Base-by-base conservation (phyloP, 1,140 invertebrate species). In the Drosophila ananassae region DNA sequence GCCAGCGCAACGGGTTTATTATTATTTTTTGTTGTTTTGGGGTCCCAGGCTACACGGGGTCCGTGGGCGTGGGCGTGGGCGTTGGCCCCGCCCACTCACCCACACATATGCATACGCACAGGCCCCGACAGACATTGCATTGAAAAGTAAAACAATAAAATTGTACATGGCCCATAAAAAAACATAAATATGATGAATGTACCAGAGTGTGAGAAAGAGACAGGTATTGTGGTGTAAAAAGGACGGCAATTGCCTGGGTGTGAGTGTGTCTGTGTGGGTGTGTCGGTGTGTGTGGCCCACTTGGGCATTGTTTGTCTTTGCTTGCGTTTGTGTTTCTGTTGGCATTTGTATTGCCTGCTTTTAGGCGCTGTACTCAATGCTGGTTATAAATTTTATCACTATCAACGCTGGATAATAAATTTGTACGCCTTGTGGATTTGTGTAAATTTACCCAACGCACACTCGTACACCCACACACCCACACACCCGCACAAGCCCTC, bases 301-400 rank as follows among this genome's bases (percentile, higher is more conserved):
- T 75, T 72, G 82, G 74, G 82, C 55, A 82, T 85, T 85, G 77
- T 85, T 74, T 78, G 57, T 63, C 59, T 73, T 67, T 21, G 22
- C 50, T 9, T 13, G 12, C n/a, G n/a, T 32, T 4, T 17, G 6
- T 17, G 25, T 58, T 46, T 56, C 30, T 47, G 66, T 62, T 53
- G 48, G 59, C 48, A 25, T 73, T 72, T 59, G 61, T 69, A 64
- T 57, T 77, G 80, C 21, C 60, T 66, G 51, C 77, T 87, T 77
- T 85, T 77, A 63, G 81, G 77, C 73, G 52, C 46, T 46, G 61
- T 52, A 39, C 77, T 60, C 69, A 71, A 81, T 85, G 64, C 61
- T 53, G 73, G 81, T 74, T 80, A 85, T 85, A 85, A 85, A 85
- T 85, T 85, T 87, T 87, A 85, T 81, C 82, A 85, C 82, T 87